A percentile compares a stretch with the other conserved stretches of the same genome.
phyloP scores from a whole-genome alignment of 2,113 vertebrate genomes.

The Ascaphus truei region DNA sequence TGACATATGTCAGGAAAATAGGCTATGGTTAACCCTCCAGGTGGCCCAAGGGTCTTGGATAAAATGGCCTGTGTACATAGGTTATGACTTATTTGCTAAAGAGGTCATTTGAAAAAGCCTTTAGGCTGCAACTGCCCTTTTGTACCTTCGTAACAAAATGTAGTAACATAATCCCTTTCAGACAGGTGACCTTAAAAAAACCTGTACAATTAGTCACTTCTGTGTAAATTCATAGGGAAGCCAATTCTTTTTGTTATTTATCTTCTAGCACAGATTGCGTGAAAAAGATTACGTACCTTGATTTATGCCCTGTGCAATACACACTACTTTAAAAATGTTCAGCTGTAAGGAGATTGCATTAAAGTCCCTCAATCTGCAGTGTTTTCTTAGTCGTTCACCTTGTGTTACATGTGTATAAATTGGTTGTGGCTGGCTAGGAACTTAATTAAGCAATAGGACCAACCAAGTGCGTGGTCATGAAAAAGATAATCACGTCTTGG shows the following conservation, averaged over 20 bases:
- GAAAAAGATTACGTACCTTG: neutral
- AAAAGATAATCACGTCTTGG: conserved; percentile 25
- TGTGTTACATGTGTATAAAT: conserved; percentile 14
- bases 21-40: conserved; percentile 40
- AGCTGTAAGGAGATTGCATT: neutral
- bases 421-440: conserved; percentile 25
- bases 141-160: conserved; percentile 45
- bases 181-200: conserved; percentile 62
- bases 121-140: conserved; percentile 40
- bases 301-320: neutral
- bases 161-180: conserved; percentile 54
- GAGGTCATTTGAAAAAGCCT: conserved; percentile 49
- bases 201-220: conserved; percentile 50
- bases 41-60: conserved; percentile 42
- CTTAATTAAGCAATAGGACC: conserved; percentile 25
- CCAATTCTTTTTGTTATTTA: conserved; percentile 40
- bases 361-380: neutral
- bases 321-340: conserved; percentile 12
- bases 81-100: conserved; percentile 54
- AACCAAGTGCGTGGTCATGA: conserved; percentile 28
- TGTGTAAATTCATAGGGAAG: conserved; percentile 45
- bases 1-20: conserved; percentile 39
- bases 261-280: conserved; percentile 15
- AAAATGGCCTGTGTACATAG: conserved; percentile 43
- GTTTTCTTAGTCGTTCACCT: conserved; percentile 24